Evolutionary conservation across 2,113 vertebrate genomes (phyloP).

Genomic region (Lates calcarifer): DNA sequence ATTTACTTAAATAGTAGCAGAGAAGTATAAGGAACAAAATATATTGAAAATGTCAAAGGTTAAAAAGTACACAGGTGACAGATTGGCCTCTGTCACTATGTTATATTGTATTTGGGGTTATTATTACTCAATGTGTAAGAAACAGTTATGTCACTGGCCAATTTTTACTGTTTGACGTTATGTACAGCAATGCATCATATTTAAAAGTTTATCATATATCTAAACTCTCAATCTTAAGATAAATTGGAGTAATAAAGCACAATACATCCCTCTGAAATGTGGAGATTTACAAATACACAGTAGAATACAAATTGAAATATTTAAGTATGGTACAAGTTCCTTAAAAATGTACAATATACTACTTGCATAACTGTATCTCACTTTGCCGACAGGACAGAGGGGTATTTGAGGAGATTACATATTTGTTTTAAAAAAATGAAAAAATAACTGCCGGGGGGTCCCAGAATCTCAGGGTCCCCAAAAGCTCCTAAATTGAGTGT

Average conservation of each 20-base stretch:
- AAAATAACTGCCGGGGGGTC: not conserved
- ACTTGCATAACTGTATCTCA: not conserved
- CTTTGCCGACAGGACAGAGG: not conserved
- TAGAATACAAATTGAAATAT: not conserved
- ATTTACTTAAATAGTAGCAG: too few species aligned
- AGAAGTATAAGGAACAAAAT: too few species aligned
- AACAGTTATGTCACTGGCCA: too few species aligned
- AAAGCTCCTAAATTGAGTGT: not conserved
- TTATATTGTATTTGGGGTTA: too few species aligned
- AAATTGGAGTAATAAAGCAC: too few species aligned
- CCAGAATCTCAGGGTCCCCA: not conserved
- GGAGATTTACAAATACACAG: not conserved
- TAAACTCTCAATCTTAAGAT: not conserved
- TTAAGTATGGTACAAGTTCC: not conserved
- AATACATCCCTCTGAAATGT: too few species aligned
- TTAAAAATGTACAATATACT: not conserved
- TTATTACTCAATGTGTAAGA: too few species aligned
- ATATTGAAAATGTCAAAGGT: too few species aligned
- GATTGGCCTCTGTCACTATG: too few species aligned
- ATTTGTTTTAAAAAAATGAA: not conserved
- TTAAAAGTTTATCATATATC: not conserved
- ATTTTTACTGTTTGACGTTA: too few species aligned
- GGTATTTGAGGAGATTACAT: not conserved
- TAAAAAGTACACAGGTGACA: too few species aligned
- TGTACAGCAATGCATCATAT: too few species aligned